A percentile compares a stretch with the other conserved stretches of the same genome.
These are phyloP conservation scores for Steinernema carpocapsae DNA, from an alignment of 2,888 invertebrate genomes.

Conservation along the genomic window DNA sequence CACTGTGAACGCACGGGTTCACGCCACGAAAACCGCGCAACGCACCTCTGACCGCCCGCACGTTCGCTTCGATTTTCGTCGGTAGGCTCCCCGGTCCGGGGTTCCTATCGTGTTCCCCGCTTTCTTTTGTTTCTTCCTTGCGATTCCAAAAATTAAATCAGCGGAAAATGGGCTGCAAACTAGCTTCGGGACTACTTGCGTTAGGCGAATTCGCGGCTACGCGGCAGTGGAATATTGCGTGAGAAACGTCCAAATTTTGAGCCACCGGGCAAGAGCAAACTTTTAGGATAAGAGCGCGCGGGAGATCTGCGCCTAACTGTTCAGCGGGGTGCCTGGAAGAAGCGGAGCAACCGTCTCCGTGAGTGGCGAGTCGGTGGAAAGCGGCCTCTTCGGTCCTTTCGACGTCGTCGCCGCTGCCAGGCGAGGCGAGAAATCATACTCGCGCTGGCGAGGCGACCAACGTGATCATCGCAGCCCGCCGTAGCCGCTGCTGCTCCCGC, in stretches of 20 bases:
- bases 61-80: slow-evolving; percentile 32
- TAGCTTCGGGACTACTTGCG: neutral
- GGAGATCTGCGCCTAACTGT: no score
- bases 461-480: no score
- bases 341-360: no score
- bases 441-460: no score
- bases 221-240: neutral
- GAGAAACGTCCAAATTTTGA: neutral
- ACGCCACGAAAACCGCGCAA: neutral
- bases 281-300: neutral
- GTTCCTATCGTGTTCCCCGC: slow-evolving; percentile 4
- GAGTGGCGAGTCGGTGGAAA: no score
- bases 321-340: no score
- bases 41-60: slow-evolving; percentile 31
- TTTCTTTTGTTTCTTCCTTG: neutral
- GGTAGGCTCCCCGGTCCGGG: neutral
- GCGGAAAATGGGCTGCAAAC: neutral
- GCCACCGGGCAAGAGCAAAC: neutral
- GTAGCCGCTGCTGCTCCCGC: neutral
- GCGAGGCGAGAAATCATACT: neutral
- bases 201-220: no score
- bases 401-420: neutral
- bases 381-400: slow-evolving; percentile 14
- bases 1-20: neutral
- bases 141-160: slow-evolving; percentile 19